phyloP scores from a whole-genome alignment of 2,113 vertebrate genomes.

The Zootoca vivipara region DNA sequence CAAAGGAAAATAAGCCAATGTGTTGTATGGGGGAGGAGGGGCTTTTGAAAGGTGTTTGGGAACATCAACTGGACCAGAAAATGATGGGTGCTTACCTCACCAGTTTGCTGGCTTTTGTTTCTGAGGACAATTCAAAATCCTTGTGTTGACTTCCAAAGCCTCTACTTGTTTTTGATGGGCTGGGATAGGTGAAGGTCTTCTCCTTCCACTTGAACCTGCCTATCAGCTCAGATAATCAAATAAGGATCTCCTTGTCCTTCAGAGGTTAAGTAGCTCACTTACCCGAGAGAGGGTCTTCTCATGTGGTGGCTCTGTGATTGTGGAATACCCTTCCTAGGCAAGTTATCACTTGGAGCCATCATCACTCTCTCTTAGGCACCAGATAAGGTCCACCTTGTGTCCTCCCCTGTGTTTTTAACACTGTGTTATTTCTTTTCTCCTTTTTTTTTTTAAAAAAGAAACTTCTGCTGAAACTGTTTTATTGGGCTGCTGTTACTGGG shows the following conservation, averaged over 20 bases:
- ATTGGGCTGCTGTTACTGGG: neutral
- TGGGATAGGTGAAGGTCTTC: neutral
- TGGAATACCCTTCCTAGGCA: neutral
- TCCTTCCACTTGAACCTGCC: neutral
- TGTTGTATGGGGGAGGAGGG: neutral
- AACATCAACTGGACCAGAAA: neutral
- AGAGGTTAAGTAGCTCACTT: neutral
- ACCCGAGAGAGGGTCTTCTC: neutral
- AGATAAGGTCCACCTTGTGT: neutral
- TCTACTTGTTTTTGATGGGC: neutral
- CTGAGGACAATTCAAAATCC: neutral
- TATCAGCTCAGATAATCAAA: neutral
- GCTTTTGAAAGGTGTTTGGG: neutral
- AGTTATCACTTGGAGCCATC: neutral
- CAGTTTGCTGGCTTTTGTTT: neutral
- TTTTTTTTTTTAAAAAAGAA: neutral
- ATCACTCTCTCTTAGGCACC: neutral
- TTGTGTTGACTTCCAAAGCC: neutral
- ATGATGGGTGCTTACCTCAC: neutral
- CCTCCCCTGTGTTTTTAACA: neutral
- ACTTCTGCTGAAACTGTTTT: neutral
- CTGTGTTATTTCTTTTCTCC: neutral
- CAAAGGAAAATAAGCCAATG: neutral
- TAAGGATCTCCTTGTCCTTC: neutral
- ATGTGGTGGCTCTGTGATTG: neutral